Evolutionary conservation across 2,113 vertebrate genomes (phyloP).

Genomic region (Sterna hirundo): DNA sequence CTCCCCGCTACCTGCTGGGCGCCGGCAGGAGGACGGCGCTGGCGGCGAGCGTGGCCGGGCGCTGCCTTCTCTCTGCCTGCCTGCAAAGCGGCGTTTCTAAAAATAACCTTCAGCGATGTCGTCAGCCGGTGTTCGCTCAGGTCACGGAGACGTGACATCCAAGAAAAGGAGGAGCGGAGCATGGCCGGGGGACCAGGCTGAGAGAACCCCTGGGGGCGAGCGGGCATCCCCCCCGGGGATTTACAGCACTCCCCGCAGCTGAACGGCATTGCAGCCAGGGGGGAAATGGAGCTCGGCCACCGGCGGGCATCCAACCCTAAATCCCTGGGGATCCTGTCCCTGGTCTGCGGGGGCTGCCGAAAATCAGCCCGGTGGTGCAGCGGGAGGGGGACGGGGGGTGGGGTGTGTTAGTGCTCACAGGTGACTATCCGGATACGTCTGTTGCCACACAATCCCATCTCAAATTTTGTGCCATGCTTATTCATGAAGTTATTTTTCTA

Average conservation of each 20-base stretch:
- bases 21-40: neutral
- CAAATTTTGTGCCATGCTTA: neutral
- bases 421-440: neutral
- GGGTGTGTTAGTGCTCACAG: neutral
- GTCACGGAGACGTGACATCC: neutral
- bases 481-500: conserved; percentile 18
- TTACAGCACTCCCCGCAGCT: neutral
- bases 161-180: neutral
- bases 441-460: neutral
- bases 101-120: conserved; percentile 13
- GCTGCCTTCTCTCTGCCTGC: neutral
- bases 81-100: neutral
- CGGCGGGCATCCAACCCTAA: rapidly evolving
- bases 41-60: rapidly evolving
- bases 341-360: neutral
- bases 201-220: neutral
- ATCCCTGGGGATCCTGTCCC: neutral
- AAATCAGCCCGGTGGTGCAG: neutral
- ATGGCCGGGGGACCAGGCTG: neutral
- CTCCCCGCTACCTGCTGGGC: neutral
- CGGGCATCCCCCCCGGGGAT: neutral
- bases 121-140: neutral
- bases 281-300: neutral
- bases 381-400: neutral
- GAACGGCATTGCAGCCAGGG: rapidly evolving